Conservation (phyloP, 1,140 invertebrate genomes). For the Drosophila yakuba region DNA sequence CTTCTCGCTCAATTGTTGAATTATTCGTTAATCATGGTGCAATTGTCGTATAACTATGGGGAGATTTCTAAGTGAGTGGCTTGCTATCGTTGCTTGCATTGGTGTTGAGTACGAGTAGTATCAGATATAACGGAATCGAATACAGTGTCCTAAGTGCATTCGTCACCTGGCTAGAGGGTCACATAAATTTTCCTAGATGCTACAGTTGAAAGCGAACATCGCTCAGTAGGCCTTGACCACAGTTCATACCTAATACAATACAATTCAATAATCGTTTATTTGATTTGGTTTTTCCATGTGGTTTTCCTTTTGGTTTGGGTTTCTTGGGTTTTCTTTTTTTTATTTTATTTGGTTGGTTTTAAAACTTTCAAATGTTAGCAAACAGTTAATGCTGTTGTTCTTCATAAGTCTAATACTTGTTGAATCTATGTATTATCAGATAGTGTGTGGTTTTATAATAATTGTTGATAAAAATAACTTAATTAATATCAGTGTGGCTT, state of each 20-base stretch:
- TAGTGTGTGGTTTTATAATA: conserved; percentile 62
- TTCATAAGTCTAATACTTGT: conserved; percentile 79
- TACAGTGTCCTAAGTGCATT: conserved; percentile 35
- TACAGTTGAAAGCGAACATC: conserved; percentile 84
- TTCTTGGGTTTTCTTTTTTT: conserved; percentile 25
- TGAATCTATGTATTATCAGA: conserved; percentile 54
- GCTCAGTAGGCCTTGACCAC: conserved; percentile 74
- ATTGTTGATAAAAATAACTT: conserved; percentile 74
- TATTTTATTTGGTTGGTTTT: conserved; percentile 43
- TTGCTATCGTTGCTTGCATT: conserved; percentile 76
- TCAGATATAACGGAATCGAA: conserved; percentile 41
- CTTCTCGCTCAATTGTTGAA: conserved; percentile 13
- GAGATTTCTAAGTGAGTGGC: conserved; percentile 65
- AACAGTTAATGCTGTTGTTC: conserved; percentile 67
- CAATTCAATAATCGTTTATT: conserved; percentile 49
- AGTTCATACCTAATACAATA: conserved; percentile 60
- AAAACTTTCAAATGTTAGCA: conserved; percentile 56
- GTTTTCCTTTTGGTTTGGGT: conserved; percentile 14
- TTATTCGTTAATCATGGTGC: conserved; percentile 42
- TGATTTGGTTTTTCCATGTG: conserved; percentile 26
- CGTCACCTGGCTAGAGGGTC: conserved; percentile 49
- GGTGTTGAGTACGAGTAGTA: conserved; percentile 43
- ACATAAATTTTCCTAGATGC: conserved; percentile 68
- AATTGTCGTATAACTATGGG: conserved; percentile 47
- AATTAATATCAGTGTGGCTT: conserved; percentile 80